A percentile compares a stretch with the other conserved stretches of the same genome.
Evolutionary conservation across 2,113 vertebrate species (phyloP).

Genomic region (Tylochromis polylepis): DNA sequence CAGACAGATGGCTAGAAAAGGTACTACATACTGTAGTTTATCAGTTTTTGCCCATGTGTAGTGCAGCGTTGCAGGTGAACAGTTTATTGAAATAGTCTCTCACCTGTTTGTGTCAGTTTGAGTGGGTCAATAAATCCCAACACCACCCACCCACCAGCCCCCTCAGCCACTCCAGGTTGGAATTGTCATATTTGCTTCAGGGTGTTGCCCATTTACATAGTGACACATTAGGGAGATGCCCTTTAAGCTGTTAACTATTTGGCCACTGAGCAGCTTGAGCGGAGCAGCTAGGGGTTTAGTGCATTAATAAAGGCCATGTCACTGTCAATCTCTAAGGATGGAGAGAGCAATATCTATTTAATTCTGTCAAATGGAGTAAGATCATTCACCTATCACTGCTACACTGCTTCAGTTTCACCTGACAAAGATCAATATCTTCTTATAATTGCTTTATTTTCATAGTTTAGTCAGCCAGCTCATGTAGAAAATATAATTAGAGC

Average conservation of each 20-base stretch:
- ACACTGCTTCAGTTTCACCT: not conserved
- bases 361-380: not conserved
- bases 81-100: not conserved
- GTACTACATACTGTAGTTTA: not conserved
- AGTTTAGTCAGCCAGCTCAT: not conserved
- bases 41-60: not conserved
- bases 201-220: constrained; percentile 20
- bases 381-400: not conserved
- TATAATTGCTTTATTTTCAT: not conserved
- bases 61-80: not conserved
- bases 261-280: constrained; percentile 12
- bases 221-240: constrained; percentile 20
- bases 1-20: not conserved
- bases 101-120: not conserved
- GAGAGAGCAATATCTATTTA: constrained; percentile 10
- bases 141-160: not conserved
- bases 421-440: not conserved
- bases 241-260: constrained; percentile 28
- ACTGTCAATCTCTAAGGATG: constrained; percentile 6
- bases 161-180: not conserved
- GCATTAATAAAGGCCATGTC: constrained; percentile 48
- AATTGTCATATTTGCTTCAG: constrained; percentile 11
- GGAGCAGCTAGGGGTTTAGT: not conserved
- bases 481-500: not conserved
- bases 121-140: not conserved